Percentiles rank a stretch among this genome's conserved stretches.
These are phyloP conservation scores for Monoplex corrugatus DNA, from an alignment of 2,888 invertebrate species.

Conservation along the genomic window DNA sequence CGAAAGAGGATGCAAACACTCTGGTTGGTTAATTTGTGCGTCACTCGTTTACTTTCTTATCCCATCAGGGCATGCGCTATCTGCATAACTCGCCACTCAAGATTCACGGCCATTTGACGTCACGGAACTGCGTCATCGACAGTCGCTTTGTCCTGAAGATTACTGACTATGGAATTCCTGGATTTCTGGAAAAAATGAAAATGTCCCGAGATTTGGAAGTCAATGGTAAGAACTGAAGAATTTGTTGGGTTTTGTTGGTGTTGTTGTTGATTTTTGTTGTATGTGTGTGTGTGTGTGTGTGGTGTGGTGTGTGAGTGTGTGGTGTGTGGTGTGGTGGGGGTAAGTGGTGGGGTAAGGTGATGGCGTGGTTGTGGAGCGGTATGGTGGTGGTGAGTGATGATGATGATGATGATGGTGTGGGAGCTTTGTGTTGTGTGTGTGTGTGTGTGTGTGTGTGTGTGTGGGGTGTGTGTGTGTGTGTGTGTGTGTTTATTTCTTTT, in stretches of 20 bases:
- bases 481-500: background rate
- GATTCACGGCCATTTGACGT: slow-evolving; percentile 92
- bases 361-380: background rate
- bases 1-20: background rate
- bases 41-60: slow-evolving; percentile 58
- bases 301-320: too few species aligned
- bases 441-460: background rate
- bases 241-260: too few species aligned
- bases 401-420: background rate
- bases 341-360: background rate
- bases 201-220: slow-evolving; percentile 80
- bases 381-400: background rate
- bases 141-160: slow-evolving; percentile 97
- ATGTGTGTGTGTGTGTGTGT: too few species aligned
- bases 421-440: background rate
- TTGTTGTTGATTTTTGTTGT: background rate
- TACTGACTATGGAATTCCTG: slow-evolving; percentile 93
- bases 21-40: background rate
- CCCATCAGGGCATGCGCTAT: slow-evolving; percentile 91
- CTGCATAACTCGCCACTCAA: slow-evolving; percentile 90
- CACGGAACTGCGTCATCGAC: slow-evolving; percentile 96
- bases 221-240: slow-evolving; percentile 85
- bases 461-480: background rate
- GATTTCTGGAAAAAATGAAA: slow-evolving; percentile 74
- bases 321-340: background rate